These are phyloP conservation scores for Anodontia alba DNA, from an alignment of 2,888 invertebrate genomes.

Conservation along the genomic window DNA sequence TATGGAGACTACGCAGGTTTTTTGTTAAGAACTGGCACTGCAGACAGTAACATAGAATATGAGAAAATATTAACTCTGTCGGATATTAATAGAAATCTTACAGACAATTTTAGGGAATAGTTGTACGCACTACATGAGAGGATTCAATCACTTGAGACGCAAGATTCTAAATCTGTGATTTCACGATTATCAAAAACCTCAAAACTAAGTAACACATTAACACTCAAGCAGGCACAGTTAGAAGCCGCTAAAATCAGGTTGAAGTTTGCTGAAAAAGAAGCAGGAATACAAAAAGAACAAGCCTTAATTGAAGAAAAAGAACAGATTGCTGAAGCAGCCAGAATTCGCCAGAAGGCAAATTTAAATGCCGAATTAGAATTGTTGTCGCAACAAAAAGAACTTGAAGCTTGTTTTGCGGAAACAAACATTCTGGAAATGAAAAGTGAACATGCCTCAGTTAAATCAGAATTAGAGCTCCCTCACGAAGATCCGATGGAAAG, in stretches of 20 bases:
- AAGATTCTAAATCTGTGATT: background rate
- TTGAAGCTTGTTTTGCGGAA: background rate
- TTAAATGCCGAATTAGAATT: background rate
- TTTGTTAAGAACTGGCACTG: background rate
- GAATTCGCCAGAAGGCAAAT: background rate
- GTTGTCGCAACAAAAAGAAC: background rate
- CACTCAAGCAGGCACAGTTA: background rate
- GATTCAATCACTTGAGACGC: background rate
- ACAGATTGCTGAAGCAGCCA: background rate
- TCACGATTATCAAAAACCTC: background rate
- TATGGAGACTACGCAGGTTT: background rate
- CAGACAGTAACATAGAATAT: background rate
- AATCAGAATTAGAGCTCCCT: too few species aligned
- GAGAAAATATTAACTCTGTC: background rate
- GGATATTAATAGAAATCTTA: background rate
- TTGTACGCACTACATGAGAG: background rate
- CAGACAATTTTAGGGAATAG: background rate
- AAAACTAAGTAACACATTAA: background rate
- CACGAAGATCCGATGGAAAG: too few species aligned
- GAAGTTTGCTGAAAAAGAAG: background rate
- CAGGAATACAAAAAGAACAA: too few species aligned
- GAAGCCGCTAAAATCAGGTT: constrained; percentile 11
- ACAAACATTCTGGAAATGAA: background rate
- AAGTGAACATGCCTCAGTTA: too few species aligned
- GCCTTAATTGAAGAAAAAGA: too few species aligned